Evolutionary conservation across 1,140 invertebrate genomes (phyloP).

Genomic region (Ladona fulva): DNA sequence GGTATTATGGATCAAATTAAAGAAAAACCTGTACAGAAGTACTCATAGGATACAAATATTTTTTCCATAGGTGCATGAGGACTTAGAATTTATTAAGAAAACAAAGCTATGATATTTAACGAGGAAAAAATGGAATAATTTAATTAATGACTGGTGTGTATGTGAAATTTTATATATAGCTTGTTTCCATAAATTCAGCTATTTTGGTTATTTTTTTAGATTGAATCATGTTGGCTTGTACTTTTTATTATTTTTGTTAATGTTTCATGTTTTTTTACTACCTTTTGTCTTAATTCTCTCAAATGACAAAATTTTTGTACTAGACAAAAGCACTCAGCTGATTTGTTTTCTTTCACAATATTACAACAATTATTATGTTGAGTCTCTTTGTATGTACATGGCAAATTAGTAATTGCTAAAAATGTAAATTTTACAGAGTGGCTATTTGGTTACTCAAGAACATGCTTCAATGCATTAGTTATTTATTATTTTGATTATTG

Average conservation of each 20-base stretch:
- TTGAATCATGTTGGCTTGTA: conserved; percentile 9
- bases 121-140: conserved; percentile 3
- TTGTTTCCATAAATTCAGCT: conserved; percentile 2
- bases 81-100: conserved; percentile 1
- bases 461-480: not conserved
- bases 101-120: conserved; percentile 3
- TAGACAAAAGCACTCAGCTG: conserved; percentile 4
- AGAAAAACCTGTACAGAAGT: not conserved
- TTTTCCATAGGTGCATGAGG: conserved; percentile 8
- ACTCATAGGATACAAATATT: conserved; percentile 7
- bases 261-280: conserved; percentile 3
- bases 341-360: not conserved
- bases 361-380: not conserved
- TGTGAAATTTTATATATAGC: not conserved
- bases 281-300: conserved; percentile 6
- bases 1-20: conserved; percentile 7
- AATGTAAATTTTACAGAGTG: not conserved
- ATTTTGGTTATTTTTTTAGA: conserved; percentile 11
- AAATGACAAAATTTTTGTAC: not conserved
- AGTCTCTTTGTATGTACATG: not conserved
- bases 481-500: conserved; percentile 9
- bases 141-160: conserved; percentile 7
- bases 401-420: conserved; percentile 1
- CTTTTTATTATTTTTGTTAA: conserved; percentile 9
- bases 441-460: not conserved